Evolutionary conservation across 2,888 invertebrate genomes (phyloP), one percentile per base, ranked within the genome.

Genomic region (Teinopalpus imperialis): DNA sequence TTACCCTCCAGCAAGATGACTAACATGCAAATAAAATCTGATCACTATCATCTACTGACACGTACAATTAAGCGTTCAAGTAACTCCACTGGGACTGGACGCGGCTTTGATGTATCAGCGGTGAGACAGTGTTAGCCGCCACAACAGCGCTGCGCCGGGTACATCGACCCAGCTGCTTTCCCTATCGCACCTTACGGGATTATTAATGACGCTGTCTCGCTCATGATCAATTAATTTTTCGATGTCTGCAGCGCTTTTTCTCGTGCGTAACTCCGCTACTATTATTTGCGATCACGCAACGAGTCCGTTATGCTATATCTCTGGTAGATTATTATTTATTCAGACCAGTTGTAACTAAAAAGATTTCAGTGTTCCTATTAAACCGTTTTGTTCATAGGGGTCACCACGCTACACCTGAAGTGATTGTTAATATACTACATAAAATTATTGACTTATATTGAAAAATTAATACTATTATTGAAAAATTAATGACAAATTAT

Each of bases 141-240:
- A 29, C 39, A 23, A 41, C 32, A 40, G 4, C 36, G 27, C 43
- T 8, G 12, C 24, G 26, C 24, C 14, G 35, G 5, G 37, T 44
- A 31, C 44, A 37, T 37, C 37, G 44, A 44, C 44, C 44, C 18
- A 37, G 12, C 18, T 31, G 44, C 37, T 31, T 30, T 44, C 36
- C 24, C 37, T 24, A 9, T 37, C 24, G 14, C 37, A 37, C 37
- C 35, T 35, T 20, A 20, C 14, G 26, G 6, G 24, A 42, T 14
- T 2, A 30, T 9, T 3, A 9, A 35, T 34, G 9, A 8, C 12
- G 31, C 23, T 18, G 12, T 44, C 44, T 30, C 37, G 9, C 30
- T 36, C n/a, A 13, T 16, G 30, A 8, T 18, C 18, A 44, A 37
- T 30, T 44, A 21, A 30, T 36, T 37, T 37, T 44, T 44, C 29